Conservation (phyloP, 2,797 vertebrate species). For the Semotilus atromaculatus region DNA sequence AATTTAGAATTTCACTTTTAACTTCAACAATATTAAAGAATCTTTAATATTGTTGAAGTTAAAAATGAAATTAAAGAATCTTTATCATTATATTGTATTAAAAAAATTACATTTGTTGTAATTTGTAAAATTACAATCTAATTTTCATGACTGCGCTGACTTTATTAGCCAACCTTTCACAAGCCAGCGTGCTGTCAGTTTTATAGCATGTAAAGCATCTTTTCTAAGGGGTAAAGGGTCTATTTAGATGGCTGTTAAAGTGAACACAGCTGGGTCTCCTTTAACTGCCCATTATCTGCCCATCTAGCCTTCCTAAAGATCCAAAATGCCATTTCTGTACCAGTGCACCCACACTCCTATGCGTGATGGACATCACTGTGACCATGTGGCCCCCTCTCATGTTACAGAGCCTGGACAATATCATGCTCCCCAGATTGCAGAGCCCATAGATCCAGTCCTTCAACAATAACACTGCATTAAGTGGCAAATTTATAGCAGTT, state of each 20-base stretch:
- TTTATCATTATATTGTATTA: too few relatives aligned
- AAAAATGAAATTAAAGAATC: too few relatives aligned
- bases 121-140: background rate
- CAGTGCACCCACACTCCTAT: background rate
- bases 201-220: slow-evolving; percentile 34
- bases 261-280: background rate
- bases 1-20: background rate
- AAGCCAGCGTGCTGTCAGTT: background rate
- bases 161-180: slow-evolving; percentile 19
- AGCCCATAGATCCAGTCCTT: slow-evolving; percentile 62
- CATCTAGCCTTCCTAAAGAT: background rate
- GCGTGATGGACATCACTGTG: slow-evolving; percentile 40
- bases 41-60: too few relatives aligned
- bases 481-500: slow-evolving; percentile 10
- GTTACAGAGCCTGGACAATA: slow-evolving; percentile 60
- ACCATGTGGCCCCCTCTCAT: slow-evolving; percentile 58
- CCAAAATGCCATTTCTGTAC: slow-evolving; percentile 19
- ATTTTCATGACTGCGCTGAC: background rate
- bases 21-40: background rate
- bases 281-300: background rate
- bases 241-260: slow-evolving; percentile 4
- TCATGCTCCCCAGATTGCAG: slow-evolving; percentile 54
- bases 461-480: slow-evolving; percentile 52
- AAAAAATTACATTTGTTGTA: background rate
- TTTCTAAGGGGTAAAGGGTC: background rate